A percentile compares a stretch with the other conserved stretches of the same genome.
Evolutionary conservation across 92 coral and sea anemone species (phyloP).

Genomic region (Epizoanthus ramosus): DNA sequence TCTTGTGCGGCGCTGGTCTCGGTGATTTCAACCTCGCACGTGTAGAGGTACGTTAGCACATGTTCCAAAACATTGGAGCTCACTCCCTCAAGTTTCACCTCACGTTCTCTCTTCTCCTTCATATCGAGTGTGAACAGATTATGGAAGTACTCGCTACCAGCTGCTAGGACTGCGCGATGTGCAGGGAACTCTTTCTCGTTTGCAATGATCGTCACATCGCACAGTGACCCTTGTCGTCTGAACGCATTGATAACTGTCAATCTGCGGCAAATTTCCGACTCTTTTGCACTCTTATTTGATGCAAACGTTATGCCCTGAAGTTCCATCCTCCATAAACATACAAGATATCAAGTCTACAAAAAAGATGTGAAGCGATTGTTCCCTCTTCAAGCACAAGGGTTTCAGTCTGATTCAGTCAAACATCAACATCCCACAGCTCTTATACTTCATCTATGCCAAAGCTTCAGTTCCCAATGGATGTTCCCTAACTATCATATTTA

Average conservation of each 20-base stretch:
- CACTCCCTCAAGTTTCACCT: constrained; percentile 37
- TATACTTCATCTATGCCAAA: constrained; percentile 18
- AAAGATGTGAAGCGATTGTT: too few species aligned
- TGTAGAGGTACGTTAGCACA: constrained; percentile 43
- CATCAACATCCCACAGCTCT: background rate
- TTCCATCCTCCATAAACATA: constrained; percentile 7
- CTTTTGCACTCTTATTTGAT: constrained; percentile 37
- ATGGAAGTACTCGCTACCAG: constrained; percentile 45
- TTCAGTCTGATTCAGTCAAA: background rate
- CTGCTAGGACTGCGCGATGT: constrained; percentile 34
- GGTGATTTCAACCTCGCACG: constrained; percentile 37
- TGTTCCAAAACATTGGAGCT: constrained; percentile 46
- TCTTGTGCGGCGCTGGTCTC: constrained; percentile 33
- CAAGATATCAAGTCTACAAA: background rate
- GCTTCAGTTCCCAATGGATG: background rate
- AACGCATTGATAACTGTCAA: constrained; percentile 20
- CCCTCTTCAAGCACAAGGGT: background rate
- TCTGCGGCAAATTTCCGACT: constrained; percentile 44
- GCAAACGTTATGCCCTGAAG: constrained; percentile 35
- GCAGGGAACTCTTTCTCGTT: constrained; percentile 34
- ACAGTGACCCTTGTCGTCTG: constrained; percentile 30
- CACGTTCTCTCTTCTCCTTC: constrained; percentile 52
- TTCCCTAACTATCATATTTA: too few species aligned
- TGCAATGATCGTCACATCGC: constrained; percentile 33
- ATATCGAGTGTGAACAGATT: constrained; percentile 43